Base-by-base conservation (phyloP, 1,140 invertebrate genomes). In the Schlechtendalia chinensis region DNA sequence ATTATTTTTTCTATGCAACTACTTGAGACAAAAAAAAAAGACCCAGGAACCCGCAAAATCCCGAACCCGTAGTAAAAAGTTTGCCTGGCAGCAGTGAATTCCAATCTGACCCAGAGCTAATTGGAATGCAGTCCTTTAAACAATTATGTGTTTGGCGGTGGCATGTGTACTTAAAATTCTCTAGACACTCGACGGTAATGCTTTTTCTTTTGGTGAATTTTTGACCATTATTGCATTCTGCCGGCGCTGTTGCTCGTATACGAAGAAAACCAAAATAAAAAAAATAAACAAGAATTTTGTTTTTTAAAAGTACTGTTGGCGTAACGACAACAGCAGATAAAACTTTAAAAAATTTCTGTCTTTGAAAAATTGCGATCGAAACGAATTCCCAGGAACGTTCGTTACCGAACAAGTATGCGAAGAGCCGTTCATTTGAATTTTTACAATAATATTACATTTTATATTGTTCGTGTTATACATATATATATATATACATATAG, bases 61-160 rank as follows among this genome's bases (percentile, higher is more conserved):
- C 45, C 22, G 27, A 14, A 6, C 24, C 4, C 10, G 27, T 27
- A 39, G 50, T 54, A 72, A 72, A 72, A 72, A 54, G 47, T 72
- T 54, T 29, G 47, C 29, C 24, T 29, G 47, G 27, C 29, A 53
- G 47, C 24, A 24, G 17, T 47, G n/a, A 47, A 79, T 61, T 79
- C 56, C 75, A 79, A 79, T 61, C 56, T 63, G 32, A 24, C 58
- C 16, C 22, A 8, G n/a, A n/a, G 17, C 45, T 61, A 79, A 61
- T 79, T 79, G 75, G 75, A 79, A 79, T 79, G 75, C 58, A 47
- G 56, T 61, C 58, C 17, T n/a, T 10, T 29, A 16, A 79, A 58
- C 58, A 61, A 79, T 63, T 77, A 58, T 59, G 11, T 77, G 24
- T 77, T 39, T 77, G 72, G 56, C 72, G 72, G 29, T 39, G 27